Conservation (phyloP, 1,140 invertebrate genomes). For the Bathynomus jamesi region DNA sequence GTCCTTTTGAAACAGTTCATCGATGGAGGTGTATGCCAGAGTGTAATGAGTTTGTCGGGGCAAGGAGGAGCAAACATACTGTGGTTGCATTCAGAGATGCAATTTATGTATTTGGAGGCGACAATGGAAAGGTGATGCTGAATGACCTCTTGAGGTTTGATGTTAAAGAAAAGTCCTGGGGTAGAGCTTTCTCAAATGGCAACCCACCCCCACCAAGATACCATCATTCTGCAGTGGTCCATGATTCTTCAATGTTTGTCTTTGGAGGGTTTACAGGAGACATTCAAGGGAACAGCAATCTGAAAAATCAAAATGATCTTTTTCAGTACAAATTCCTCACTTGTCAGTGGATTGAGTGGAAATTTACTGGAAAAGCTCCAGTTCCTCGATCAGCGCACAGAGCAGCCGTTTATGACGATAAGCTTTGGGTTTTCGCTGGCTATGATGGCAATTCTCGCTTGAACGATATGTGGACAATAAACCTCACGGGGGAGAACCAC, state of each 20-base stretch:
- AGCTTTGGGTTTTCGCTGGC: slow-evolving; percentile 93
- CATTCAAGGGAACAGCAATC: slow-evolving; percentile 90
- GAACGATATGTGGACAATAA: slow-evolving; percentile 95
- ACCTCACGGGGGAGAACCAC: slow-evolving; percentile 60
- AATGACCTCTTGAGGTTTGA: slow-evolving; percentile 90
- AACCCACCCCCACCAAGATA: slow-evolving; percentile 71
- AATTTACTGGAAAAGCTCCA: slow-evolving; percentile 60
- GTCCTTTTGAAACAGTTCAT: slow-evolving; percentile 84
- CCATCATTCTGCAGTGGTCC: slow-evolving; percentile 88
- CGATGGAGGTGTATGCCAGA: slow-evolving; percentile 90
- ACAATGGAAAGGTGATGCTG: slow-evolving; percentile 92
- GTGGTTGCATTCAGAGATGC: slow-evolving; percentile 91
- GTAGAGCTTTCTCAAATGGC: slow-evolving; percentile 76
- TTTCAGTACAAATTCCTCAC: slow-evolving; percentile 90
- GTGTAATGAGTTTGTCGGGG: slow-evolving; percentile 93
- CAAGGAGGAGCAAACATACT: slow-evolving; percentile 90
- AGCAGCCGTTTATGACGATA: slow-evolving; percentile 86
- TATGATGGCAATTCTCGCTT: slow-evolving; percentile 91
- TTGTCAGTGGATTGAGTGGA: slow-evolving; percentile 91
- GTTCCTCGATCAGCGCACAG: slow-evolving; percentile 79
- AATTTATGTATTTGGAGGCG: slow-evolving; percentile 93
- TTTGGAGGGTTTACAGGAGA: slow-evolving; percentile 97
- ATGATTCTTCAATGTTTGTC: slow-evolving; percentile 73
- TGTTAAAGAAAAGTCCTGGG: slow-evolving; percentile 93
- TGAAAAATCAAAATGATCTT: slow-evolving; percentile 93